Base-by-base conservation (phyloP, 2,888 invertebrate species). In the Anthoptus insignis region DNA sequence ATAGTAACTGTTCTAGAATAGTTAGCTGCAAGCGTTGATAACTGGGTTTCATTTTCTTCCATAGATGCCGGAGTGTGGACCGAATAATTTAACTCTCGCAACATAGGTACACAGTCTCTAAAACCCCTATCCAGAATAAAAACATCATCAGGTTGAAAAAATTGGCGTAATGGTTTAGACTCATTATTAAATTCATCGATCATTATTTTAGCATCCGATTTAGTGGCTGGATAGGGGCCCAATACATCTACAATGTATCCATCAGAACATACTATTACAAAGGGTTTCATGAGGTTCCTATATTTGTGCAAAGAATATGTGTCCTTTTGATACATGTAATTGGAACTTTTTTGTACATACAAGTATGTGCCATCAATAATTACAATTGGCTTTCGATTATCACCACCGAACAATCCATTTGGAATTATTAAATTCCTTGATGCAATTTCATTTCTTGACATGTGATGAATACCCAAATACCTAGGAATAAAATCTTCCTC, bases 271-370 rank as follows among this genome's bases (percentile, higher is more conserved):
- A 70, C 68, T 19, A 76, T 66, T 56, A 76, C 21, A 69, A 74
- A 73, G 19, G 72, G 72, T 67, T 76, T 76, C 21, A 73, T 13
- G 4, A 73, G 39, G 42, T 74, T 76, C 14, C 67, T 66, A 50
- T 66, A 73, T 57, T 74, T 74, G 34, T 74, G 72, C 16, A 65
- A 50, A 34, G 63, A 66, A 49, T 75, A 74, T 11, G 56, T 71
- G 14, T 63, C 32, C 39, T 57, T 68, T 70, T 71, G 71, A 45
- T 64, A 71, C 34, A 65, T 37, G 50, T 58, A 72, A 42, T 67
- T 69, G 3, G 65, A 61, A n/a, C 61, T 65, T 56, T 70, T 72
- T 52, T 70, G 60, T 4, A 69, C 54, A 34, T 42, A 42, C 9
- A 42, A 5, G 9, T 73, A 72, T 21, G 67, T 68, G 2, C 66